These are phyloP conservation scores for Semaprochilodus insignis DNA, from an alignment of 2,797 vertebrate species.

Conservation along the genomic window DNA sequence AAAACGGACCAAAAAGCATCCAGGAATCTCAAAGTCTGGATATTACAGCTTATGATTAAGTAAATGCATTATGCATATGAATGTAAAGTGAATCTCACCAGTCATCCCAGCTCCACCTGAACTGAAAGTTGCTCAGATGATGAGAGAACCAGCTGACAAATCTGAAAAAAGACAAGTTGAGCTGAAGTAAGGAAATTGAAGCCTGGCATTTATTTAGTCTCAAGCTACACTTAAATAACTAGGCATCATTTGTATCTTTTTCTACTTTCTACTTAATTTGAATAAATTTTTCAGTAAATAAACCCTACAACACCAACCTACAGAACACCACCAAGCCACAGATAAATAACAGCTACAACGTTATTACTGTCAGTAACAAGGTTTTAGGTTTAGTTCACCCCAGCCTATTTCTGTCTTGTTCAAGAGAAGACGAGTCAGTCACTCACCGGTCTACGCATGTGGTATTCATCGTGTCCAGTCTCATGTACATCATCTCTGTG, in stretches of 20 bases:
- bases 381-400: not conserved
- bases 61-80: not conserved
- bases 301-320: too few relatives aligned
- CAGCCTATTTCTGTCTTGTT: not conserved
- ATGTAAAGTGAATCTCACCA: slow-evolving; percentile 80
- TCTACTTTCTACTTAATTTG: too few relatives aligned
- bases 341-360: not conserved
- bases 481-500: slow-evolving; percentile 98
- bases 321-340: not conserved
- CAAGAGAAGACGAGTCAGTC: not conserved
- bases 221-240: not conserved
- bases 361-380: too few relatives aligned
- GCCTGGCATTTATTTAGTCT: not conserved
- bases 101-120: slow-evolving; percentile 99
- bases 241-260: too few relatives aligned
- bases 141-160: slow-evolving; percentile 98
- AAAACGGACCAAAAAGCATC: not conserved
- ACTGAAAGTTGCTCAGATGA: slow-evolving; percentile 98
- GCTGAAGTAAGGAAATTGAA: not conserved
- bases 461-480: slow-evolving; percentile 97
- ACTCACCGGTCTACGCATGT: slow-evolving; percentile 91
- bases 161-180: slow-evolving; percentile 58
- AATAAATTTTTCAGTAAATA: too few relatives aligned
- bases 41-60: not conserved
- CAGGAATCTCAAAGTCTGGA: too few relatives aligned